Conservation (phyloP, 1,140 invertebrate genomes). For the Drosophila obscura region DNA sequence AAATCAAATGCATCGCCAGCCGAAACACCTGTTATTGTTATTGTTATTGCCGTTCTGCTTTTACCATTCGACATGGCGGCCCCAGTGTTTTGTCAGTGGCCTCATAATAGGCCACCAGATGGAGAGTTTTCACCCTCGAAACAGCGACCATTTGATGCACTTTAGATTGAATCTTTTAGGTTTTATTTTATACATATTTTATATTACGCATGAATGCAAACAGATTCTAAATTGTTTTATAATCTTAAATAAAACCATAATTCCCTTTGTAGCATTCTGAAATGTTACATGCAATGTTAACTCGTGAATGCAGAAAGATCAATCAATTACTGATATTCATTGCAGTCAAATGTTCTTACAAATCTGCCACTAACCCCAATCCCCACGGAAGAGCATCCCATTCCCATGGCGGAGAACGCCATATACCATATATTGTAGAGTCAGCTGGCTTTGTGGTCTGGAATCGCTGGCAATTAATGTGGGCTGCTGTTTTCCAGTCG, state of each 20-base stretch:
- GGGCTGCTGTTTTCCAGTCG: constrained; percentile 30
- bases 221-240: no score
- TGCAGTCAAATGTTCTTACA: background rate
- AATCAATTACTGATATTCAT: no score
- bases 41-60: constrained; percentile 24
- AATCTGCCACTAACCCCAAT: background rate
- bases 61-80: background rate
- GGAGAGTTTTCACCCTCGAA: background rate
- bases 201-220: no score
- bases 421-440: constrained; percentile 7
- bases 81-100: constrained; percentile 6
- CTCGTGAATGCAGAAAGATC: no score
- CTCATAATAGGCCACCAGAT: constrained; percentile 10
- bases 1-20: constrained; percentile 52
- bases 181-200: no score
- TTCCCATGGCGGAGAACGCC: constrained; percentile 33
- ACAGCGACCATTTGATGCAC: background rate
- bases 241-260: no score
- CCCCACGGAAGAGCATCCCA: constrained; percentile 9
- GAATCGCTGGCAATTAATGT: constrained; percentile 67
- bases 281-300: no score
- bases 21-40: constrained; percentile 58
- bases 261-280: no score
- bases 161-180: background rate
- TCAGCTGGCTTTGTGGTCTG: constrained; percentile 33